Evolutionary conservation across 1,140 invertebrate genomes (phyloP), one percentile per base, ranked within the genome.

Genomic region (Drosophila tropicalis): DNA sequence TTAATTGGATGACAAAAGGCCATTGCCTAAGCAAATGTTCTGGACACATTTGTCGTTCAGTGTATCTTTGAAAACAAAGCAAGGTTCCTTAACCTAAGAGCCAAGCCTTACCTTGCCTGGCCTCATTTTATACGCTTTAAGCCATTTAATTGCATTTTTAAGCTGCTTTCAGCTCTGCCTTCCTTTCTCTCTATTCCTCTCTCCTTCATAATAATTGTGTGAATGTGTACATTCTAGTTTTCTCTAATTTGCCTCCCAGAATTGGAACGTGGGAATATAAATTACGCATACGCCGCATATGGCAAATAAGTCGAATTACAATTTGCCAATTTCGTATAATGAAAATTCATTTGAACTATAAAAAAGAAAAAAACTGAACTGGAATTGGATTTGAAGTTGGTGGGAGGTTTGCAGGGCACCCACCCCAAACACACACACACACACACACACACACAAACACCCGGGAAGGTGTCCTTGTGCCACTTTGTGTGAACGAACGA

Each of bases 341-440:
- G 74, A 70, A 74, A 79, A 87, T 83, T 71, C 73, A 56, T 77
- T 86, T 79, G 76, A 87, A 87, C 87, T 76, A 66, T 79, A 87
- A 77, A 81, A 36, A 10, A 58, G 67, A 69, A 85, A 69, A 85
- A 29, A 41, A n/a, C 41, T 15, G 15, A 44, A 44, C 13, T 51
- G 44, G 4, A 51, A 51, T 51, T 22, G 17, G 2, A 51, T 51
- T 51, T 22, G 44, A 7, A 17, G n/a, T 51, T 22, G 44, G 12
- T 3, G 36, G 36, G 36, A 12, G 36, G 36, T 3, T 39, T 13
- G 36, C 36, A 12, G 36, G 36, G 9, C 36, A 36, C 34, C 34
- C 36, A 39, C 36, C 12, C 51, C 69, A 63, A 68, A 44, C 60
- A 62, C 54, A 64, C 62, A 64, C 74, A 36, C 34, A 29, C 34